Conservation (phyloP, 2,888 invertebrate species). For the Stramonita haemastoma region DNA sequence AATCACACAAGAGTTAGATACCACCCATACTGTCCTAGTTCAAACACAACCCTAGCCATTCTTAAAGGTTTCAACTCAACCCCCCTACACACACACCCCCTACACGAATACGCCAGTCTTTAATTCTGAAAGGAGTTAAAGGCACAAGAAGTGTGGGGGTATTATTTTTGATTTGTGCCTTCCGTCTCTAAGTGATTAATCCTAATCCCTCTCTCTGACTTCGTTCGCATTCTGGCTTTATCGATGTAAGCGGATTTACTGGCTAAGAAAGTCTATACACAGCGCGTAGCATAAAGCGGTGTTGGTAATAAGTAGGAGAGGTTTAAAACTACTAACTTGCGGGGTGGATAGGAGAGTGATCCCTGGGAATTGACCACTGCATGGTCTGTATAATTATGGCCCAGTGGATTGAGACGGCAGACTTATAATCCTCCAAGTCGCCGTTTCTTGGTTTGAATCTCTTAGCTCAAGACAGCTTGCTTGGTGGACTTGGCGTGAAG, state of each 20-base stretch:
- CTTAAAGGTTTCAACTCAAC: no score
- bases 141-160: no score
- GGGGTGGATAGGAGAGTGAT: not conserved
- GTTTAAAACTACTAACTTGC: not conserved
- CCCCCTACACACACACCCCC: no score
- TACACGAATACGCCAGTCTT: no score
- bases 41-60: no score
- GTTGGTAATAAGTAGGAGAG: not conserved
- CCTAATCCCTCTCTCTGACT: slow-evolving; percentile 3
- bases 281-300: not conserved
- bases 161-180: not conserved
- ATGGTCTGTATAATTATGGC: not conserved
- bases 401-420: not conserved
- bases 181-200: slow-evolving; percentile 20
- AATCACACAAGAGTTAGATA: no score
- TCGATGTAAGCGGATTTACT: not conserved
- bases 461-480: no score
- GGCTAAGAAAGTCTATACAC: not conserved
- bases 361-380: not conserved
- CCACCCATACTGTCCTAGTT: no score
- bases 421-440: not conserved
- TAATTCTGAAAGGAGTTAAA: no score
- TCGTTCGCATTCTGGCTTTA: not conserved
- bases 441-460: not conserved
- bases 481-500: not conserved